Evolutionary conservation across 2,797 vertebrate genomes (phyloP).

Genomic region (Aplochiton taeniatus): DNA sequence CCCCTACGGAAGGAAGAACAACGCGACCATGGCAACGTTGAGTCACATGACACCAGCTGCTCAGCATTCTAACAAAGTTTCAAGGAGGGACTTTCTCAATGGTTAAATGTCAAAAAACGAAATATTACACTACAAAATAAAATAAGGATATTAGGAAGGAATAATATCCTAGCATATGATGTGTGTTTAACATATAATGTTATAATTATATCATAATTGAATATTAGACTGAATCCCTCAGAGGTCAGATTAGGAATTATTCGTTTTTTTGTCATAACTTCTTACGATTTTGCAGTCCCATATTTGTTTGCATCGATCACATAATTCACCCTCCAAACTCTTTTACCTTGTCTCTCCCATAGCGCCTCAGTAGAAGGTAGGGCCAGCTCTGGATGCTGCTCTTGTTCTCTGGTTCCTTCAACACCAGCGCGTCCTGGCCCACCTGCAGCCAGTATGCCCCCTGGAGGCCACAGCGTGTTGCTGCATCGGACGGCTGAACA

Average conservation of each 20-base stretch:
- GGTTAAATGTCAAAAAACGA: too few relatives aligned
- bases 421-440: slow-evolving; percentile 72
- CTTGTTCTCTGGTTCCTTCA: slow-evolving; percentile 74
- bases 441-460: slow-evolving; percentile 84
- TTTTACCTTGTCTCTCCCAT: slow-evolving; percentile 87
- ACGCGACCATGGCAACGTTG: background rate
- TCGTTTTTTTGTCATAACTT: background rate
- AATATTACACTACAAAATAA: too few relatives aligned
- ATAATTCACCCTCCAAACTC: background rate
- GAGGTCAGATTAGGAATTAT: background rate
- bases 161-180: too few relatives aligned
- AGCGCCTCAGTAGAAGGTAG: slow-evolving; percentile 88
- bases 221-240: background rate
- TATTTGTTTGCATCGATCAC: background rate
- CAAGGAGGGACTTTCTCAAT: too few relatives aligned
- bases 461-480: slow-evolving; percentile 79
- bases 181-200: too few relatives aligned
- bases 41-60: too few relatives aligned
- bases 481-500: slow-evolving; percentile 82
- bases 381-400: slow-evolving; percentile 81
- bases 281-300: background rate
- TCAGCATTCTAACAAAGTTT: too few relatives aligned
- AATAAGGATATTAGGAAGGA: too few relatives aligned
- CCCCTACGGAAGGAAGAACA: slow-evolving; percentile 66
- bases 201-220: too few relatives aligned